phyloP scores from a whole-genome alignment of 2,113 vertebrate genomes.

The Gymnobelideus leadbeateri region DNA sequence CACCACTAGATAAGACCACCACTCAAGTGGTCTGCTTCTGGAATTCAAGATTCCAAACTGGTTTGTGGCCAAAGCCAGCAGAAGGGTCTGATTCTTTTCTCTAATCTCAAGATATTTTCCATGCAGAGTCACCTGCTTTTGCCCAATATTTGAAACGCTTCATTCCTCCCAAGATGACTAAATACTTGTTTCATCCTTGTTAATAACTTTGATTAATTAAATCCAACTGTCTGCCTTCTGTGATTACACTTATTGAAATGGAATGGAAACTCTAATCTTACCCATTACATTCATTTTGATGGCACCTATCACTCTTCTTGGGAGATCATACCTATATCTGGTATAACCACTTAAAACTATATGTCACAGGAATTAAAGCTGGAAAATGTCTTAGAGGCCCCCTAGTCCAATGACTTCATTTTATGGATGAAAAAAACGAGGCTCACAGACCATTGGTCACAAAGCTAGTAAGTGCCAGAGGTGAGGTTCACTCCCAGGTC shows the following conservation, averaged over 20 bases:
- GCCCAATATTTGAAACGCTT: neutral
- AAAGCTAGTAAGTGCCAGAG: neutral
- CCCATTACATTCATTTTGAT: neutral
- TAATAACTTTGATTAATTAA: neutral
- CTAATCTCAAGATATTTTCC: neutral
- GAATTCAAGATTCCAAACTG: neutral
- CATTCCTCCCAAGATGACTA: neutral
- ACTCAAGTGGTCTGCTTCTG: neutral
- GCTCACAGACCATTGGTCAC: neutral
- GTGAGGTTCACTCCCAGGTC: neutral
- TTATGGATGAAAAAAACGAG: neutral
- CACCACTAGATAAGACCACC: neutral
- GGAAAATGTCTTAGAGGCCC: neutral
- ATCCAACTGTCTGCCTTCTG: neutral
- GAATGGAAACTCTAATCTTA: neutral
- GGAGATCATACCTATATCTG: neutral
- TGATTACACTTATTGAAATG: neutral
- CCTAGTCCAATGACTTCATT: neutral
- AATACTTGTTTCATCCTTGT: neutral
- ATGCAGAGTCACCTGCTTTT: neutral
- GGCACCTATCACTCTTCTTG: neutral
- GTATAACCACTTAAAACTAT: neutral
- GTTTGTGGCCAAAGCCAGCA: neutral
- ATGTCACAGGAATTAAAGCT: neutral
- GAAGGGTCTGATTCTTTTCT: neutral